Base-by-base conservation (phyloP, 2,888 invertebrate species). In the Taphrorychus bicolor region DNA sequence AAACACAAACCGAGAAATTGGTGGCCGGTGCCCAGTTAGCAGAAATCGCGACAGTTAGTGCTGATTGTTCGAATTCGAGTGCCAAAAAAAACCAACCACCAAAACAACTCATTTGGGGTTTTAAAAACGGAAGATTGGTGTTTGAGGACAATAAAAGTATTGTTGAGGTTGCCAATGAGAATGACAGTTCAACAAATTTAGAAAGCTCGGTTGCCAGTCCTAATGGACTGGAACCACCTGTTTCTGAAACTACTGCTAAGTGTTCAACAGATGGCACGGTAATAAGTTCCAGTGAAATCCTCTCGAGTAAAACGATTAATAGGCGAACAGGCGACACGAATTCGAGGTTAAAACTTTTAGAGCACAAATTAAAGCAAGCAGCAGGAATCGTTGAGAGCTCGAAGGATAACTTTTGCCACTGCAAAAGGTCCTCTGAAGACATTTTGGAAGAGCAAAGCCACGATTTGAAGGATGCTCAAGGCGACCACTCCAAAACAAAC, bases 341-440 rank as follows among this genome's bases (percentile, higher is more conserved):
- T 73, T 83, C 83, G 59, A 80, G 85, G 54, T 76, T 86, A 61
- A 85, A 85, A 74, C 81, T 84, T 64, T 76, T 86, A 59, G 85
- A 85, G 75, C 80, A 82, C 71, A 81, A 81, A 70, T 71, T 82
- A 41, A 76, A 76, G 70, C 73, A 78, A 67, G 78, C 78, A 40
- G 80, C 78, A 40, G 80, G 80, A 5, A 75, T 81, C 66, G 76
- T 74, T 42, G 78, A 79, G n/a, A n/a, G n/a, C n/a, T n/a, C n/a
- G n/a, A n/a, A n/a, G n/a, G n/a, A n/a, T n/a, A n/a, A n/a, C n/a
- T n/a, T n/a, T n/a, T n/a, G n/a, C n/a, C n/a, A n/a, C n/a, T n/a
- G n/a, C n/a, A n/a, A n/a, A n/a, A n/a, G n/a, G n/a, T n/a, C n/a
- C n/a, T n/a, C n/a, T n/a, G 40, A 40, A 59, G 21, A 18, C 9